Evolutionary conservation across 1,140 invertebrate genomes (phyloP).

Genomic region (Hycleus cichorii): DNA sequence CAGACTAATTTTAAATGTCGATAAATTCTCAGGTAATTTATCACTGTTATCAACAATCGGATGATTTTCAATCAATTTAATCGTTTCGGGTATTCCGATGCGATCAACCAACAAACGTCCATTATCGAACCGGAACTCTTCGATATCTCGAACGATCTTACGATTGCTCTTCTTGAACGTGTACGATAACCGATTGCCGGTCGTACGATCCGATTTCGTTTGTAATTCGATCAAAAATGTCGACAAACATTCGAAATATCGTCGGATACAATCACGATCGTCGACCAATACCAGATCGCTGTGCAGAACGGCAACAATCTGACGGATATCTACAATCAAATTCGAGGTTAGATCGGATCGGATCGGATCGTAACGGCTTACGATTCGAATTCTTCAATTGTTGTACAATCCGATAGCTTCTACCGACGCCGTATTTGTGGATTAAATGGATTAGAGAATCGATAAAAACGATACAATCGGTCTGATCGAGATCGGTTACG

Average conservation of each 20-base stretch:
- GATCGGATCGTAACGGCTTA: too few species aligned
- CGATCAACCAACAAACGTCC: constrained; percentile 39
- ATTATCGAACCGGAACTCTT: constrained; percentile 43
- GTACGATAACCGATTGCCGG: constrained; percentile 39
- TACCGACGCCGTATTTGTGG: too few species aligned
- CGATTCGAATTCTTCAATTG: too few species aligned
- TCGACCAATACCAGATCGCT: too few species aligned
- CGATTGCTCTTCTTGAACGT: constrained; percentile 42
- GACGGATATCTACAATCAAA: too few species aligned
- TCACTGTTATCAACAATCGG: constrained; percentile 35
- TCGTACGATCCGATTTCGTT: not conserved
- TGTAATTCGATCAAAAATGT: constrained; percentile 40
- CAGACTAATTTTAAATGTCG: constrained; percentile 52
- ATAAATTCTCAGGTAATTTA: constrained; percentile 40
- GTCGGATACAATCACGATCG: not conserved
- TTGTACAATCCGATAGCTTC: too few species aligned
- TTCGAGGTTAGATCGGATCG: too few species aligned
- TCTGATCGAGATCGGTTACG: too few species aligned
- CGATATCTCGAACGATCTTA: constrained; percentile 43
- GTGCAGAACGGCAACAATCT: too few species aligned
- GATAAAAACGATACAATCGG: too few species aligned
- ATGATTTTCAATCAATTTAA: constrained; percentile 36
- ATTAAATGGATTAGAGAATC: too few species aligned
- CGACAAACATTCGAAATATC: constrained; percentile 44
- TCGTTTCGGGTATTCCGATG: constrained; percentile 38